These are phyloP conservation scores for Eurytoma adleriae DNA, from an alignment of 2,888 invertebrate species.

Conservation along the genomic window DNA sequence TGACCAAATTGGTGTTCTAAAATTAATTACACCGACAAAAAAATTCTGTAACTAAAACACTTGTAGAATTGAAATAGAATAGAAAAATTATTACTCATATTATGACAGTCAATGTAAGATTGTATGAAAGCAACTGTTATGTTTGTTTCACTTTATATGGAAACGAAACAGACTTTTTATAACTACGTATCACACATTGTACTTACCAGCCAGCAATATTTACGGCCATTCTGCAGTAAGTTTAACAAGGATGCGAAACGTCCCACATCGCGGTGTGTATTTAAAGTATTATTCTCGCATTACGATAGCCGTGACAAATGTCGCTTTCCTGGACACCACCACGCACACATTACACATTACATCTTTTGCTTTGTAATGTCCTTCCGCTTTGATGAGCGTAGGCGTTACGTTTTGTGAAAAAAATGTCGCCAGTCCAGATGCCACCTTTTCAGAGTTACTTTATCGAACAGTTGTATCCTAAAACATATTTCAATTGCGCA, in stretches of 20 bases:
- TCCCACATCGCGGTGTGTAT: background rate
- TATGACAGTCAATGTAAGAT: background rate
- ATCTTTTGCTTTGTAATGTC: slow-evolving; percentile 8
- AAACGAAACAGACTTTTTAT: background rate
- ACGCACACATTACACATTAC: background rate
- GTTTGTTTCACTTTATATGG: background rate
- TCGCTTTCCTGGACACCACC: background rate
- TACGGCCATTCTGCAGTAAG: background rate
- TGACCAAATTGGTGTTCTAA: no score
- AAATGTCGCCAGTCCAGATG: slow-evolving; percentile 34
- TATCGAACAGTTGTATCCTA: no score
- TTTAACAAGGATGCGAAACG: slow-evolving; percentile 3
- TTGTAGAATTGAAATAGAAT: no score
- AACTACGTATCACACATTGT: background rate
- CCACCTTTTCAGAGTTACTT: background rate
- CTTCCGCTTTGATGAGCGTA: background rate
- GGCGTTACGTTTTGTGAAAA: slow-evolving; percentile 17
- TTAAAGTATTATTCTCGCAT: background rate
- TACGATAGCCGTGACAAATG: slow-evolving; percentile 27
- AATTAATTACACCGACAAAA: no score
- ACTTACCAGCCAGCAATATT: background rate
- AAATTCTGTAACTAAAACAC: no score
- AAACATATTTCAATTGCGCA: no score
- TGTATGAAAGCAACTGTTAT: background rate
- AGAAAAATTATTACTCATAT: no score